A percentile compares a stretch with the other conserved stretches of the same genome.
Conservation (phyloP, 1,140 invertebrate genomes). For the Orchestia grillus region DNA sequence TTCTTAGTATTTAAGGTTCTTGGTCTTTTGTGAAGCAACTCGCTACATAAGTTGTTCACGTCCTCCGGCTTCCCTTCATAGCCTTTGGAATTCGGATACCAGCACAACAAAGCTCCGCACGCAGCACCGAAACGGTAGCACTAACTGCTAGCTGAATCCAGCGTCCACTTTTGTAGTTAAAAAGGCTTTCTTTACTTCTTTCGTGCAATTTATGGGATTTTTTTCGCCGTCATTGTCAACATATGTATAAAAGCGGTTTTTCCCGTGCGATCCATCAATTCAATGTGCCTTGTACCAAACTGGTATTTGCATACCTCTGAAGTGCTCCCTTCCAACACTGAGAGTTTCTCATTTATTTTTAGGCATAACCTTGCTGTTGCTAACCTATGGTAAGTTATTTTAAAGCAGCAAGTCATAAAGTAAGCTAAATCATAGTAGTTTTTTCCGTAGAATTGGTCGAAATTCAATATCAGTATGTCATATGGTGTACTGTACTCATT, state of each 20-base stretch:
- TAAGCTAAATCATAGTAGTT: neutral
- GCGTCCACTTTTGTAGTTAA: neutral
- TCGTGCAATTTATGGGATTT: neutral
- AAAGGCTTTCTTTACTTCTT: neutral
- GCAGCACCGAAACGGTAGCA: too few relatives aligned
- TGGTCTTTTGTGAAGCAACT: too few relatives aligned
- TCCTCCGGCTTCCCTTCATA: too few relatives aligned
- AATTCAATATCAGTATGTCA: too few relatives aligned
- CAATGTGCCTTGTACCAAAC: neutral
- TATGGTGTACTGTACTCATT: too few relatives aligned
- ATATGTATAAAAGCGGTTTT: neutral
- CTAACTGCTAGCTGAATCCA: neutral
- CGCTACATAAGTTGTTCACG: too few relatives aligned
- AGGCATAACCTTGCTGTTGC: neutral
- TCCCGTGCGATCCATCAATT: neutral
- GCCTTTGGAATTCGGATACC: too few relatives aligned
- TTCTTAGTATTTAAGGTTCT: too few relatives aligned
- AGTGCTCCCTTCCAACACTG: neutral
- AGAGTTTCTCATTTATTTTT: neutral
- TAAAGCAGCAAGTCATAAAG: too few relatives aligned
- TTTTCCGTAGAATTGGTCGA: neutral
- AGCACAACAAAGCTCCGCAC: too few relatives aligned
- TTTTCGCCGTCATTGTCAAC: neutral
- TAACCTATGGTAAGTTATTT: too few relatives aligned
- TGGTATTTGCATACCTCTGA: neutral